phyloP scores from a whole-genome alignment of 2,888 invertebrate species.

The Venusia cambrica region DNA sequence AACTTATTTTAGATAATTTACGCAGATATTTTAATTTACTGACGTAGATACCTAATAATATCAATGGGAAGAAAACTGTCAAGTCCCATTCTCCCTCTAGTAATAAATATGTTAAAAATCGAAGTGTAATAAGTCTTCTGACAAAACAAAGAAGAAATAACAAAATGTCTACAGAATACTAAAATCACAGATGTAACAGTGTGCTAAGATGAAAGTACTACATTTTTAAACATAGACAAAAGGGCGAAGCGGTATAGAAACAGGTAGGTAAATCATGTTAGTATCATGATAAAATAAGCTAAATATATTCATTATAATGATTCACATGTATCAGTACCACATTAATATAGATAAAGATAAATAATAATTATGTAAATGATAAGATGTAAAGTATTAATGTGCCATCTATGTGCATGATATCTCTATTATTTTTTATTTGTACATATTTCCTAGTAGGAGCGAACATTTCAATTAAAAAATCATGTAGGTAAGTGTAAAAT shows the following conservation, averaged over 20 bases:
- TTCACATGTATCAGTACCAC: too few species aligned
- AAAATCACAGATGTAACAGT: conserved; percentile 30
- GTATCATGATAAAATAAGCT: conserved; percentile 4
- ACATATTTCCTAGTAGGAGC: conserved; percentile 3
- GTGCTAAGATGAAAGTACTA: conserved; percentile 11
- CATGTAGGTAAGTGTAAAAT: conserved; percentile 10
- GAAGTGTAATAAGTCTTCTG: conserved; percentile 22
- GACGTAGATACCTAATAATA: conserved; percentile 15
- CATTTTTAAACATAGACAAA: conserved; percentile 19
- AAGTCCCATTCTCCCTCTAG: conserved; percentile 26
- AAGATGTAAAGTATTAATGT: conserved; percentile 1
- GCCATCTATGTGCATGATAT: conserved; percentile 9
- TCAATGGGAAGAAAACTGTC: conserved; percentile 27
- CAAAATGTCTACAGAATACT: conserved; percentile 31
- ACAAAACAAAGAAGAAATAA: conserved; percentile 25
- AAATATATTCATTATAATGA: too few species aligned
- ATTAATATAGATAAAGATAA: too few species aligned
- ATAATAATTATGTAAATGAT: conserved; percentile 1
- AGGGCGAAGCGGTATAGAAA: too few species aligned
- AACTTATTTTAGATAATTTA: too few species aligned
- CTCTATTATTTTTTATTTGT: conserved; percentile 1
- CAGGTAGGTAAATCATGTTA: conserved; percentile 8
- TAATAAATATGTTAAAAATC: conserved; percentile 12
- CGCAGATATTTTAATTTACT: conserved; percentile 17
- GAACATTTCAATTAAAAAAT: conserved; percentile 3